Percentiles rank a stretch among this genome's conserved stretches.
Conservation (phyloP, 2,797 vertebrate species). For the Sternotherus odoratus region DNA sequence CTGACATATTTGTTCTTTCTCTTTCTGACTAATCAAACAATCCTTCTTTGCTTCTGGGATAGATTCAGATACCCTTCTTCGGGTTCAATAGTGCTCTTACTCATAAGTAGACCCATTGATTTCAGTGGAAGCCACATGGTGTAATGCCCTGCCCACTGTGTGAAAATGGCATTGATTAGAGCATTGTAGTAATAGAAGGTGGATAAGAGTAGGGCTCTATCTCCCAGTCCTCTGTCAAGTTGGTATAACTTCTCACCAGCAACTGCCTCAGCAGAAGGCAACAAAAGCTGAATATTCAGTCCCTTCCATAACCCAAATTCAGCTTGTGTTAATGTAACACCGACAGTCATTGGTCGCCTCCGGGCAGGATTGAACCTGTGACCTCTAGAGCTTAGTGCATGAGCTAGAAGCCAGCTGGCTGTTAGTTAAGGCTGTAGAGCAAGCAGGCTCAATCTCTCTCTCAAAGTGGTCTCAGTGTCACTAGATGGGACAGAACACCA, state of each 20-base stretch:
- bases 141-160: background rate
- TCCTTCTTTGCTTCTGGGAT: background rate
- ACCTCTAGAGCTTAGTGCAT: too few relatives aligned
- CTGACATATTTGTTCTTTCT: background rate
- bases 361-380: too few relatives aligned
- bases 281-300: background rate
- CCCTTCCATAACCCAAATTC: background rate
- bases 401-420: too few relatives aligned
- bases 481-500: too few relatives aligned
- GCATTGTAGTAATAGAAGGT: background rate
- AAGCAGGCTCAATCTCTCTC: too few relatives aligned
- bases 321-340: background rate
- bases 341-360: accelerated
- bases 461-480: too few relatives aligned
- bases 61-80: background rate
- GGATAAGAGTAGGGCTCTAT: background rate
- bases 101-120: background rate
- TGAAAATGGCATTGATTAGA: background rate
- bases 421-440: too few relatives aligned
- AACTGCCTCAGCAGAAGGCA: background rate
- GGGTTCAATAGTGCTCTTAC: background rate
- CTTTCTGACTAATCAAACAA: background rate
- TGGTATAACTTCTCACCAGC: background rate
- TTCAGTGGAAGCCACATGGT: background rate
- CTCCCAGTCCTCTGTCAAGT: background rate